Evolutionary conservation across 2,797 vertebrate genomes (phyloP).

Genomic region (Centroberyx gerrardi): DNA sequence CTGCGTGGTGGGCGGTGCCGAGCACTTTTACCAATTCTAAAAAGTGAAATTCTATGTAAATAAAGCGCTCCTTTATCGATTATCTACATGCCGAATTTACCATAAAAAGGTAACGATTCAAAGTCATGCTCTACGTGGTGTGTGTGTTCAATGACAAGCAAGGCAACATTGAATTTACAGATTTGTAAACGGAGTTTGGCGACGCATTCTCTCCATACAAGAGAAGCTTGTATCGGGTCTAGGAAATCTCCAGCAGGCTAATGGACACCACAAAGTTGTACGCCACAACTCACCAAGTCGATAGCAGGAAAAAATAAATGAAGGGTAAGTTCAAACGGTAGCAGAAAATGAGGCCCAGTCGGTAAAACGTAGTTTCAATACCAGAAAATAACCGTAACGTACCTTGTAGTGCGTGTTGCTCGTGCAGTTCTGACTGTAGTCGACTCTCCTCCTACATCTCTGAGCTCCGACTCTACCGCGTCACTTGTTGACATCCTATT

Average conservation of each 20-base stretch:
- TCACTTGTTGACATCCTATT: slow-evolving; percentile 79
- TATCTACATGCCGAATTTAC: slow-evolving; percentile 11
- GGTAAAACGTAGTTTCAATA: not conserved
- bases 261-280: not conserved
- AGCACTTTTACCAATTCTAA: not conserved
- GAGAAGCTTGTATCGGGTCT: not conserved
- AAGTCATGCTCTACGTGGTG: too few species aligned
- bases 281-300: fast-evolving
- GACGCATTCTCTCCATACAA: not conserved
- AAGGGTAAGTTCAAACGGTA: fast-evolving
- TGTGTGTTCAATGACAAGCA: not conserved
- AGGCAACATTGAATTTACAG: not conserved
- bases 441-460: slow-evolving; percentile 60
- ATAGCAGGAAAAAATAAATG: not conserved
- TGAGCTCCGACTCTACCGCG: slow-evolving; percentile 62
- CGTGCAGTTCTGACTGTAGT: slow-evolving; percentile 22
- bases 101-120: fast-evolving
- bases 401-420: slow-evolving; percentile 43
- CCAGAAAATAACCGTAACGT: too few species aligned
- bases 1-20: not conserved
- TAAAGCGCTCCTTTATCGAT: too few species aligned
- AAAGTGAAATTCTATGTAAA: not conserved
- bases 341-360: not conserved
- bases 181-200: slow-evolving; percentile 34
- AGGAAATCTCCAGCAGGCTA: slow-evolving; percentile 1